Evolutionary conservation across 30 jellyfish, hydroid and myxozoan species (phyloP), one percentile per base, ranked within the genome.

Genomic region (Cassiopea xamachana): DNA sequence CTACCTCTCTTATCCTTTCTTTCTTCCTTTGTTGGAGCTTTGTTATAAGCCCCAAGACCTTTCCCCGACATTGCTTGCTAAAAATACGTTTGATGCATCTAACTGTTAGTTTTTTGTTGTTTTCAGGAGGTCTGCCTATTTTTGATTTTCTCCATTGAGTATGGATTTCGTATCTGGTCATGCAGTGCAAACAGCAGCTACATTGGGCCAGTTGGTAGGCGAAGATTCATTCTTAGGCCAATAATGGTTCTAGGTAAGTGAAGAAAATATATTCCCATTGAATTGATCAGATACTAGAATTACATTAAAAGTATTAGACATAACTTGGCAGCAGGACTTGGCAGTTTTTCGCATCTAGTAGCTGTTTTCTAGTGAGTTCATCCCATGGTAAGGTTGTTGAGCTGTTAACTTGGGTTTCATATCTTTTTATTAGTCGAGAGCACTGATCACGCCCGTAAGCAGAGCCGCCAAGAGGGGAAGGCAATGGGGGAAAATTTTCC

Each of bases 151-250:
- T 47, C 71, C 48, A 51, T 81, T 7, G 98, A 93, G 77, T 93
- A 85, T 79, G 16, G 61, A 5, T 61, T 81, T 7, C 97, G 98
- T 12, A 50, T 93, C 69, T 82, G 93, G 97, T 84, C 91, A 0
- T 93, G 98, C 86, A 89, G 97, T 77, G 83, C 90, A 12, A 79
- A 79, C 74, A 84, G 97, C 79, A 87, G 90, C 18, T 88, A 89
- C 82, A 79, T 79, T 58, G 97, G 98, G 43, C 5, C 49, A 19
- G 15, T 27, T 16, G 98, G 98, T 27, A 68, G 87, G 48, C 78
- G 83, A 69, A 46, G 84, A 69, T 93, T 80, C 51, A 89, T 93
- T 47, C 79, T 86, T 46, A 58, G 93, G 44, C 91, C 94, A 16
- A 84, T 89, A 44, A 93, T 93, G 98, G 10, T 93, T 1, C 71